A percentile compares a stretch with the other conserved stretches of the same genome.
phyloP scores from a whole-genome alignment of 2,797 vertebrate species.

The Cossypha caffra region DNA sequence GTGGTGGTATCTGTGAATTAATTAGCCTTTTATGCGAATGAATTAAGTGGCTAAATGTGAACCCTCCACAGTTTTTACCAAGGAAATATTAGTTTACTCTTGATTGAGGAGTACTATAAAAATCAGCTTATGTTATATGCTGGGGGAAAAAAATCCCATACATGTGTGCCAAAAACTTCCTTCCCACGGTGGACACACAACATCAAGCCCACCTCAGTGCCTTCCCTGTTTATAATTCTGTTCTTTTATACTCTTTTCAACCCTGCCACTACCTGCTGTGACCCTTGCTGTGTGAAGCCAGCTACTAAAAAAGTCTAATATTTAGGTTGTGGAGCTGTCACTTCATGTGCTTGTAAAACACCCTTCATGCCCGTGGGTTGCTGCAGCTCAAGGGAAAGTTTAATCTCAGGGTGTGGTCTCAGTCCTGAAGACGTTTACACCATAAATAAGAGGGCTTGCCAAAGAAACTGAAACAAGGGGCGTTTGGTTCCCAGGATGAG shows the following conservation, averaged over 20 bases:
- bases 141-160: neutral
- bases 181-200: neutral
- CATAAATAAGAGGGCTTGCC: neutral
- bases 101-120: neutral
- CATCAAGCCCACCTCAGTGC: neutral
- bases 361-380: neutral
- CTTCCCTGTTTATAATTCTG: neutral
- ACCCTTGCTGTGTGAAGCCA: neutral
- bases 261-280: neutral
- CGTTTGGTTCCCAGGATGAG: neutral
- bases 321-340: neutral
- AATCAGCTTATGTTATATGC: neutral
- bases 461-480: neutral
- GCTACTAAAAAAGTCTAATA: neutral
- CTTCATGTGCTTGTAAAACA: neutral
- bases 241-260: neutral
- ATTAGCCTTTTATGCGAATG: constrained; percentile 9
- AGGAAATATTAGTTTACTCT: neutral
- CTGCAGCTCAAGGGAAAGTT: neutral
- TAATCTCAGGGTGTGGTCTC: neutral
- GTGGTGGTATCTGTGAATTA: constrained; percentile 30
- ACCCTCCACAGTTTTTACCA: neutral
- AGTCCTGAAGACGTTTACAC: neutral
- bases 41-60: neutral
- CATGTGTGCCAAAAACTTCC: neutral